Evolutionary conservation across 2,113 vertebrate species (phyloP).

Genomic region (Pyxicephalus adspersus): DNA sequence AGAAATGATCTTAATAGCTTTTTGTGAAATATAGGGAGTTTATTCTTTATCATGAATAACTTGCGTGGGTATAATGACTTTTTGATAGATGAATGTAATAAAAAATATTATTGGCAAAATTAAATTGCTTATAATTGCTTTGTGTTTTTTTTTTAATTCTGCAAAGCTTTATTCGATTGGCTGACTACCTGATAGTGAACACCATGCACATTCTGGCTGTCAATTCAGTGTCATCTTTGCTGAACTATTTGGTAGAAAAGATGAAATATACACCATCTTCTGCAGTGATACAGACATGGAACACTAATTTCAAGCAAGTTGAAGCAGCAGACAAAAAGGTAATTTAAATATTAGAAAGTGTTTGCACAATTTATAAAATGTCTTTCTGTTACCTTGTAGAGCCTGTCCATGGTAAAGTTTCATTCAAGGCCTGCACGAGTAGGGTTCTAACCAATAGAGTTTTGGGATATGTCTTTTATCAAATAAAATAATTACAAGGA

Average conservation of each 20-base stretch:
- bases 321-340: conserved; percentile 69
- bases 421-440: too few species aligned
- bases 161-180: conserved; percentile 81
- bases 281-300: conserved; percentile 74
- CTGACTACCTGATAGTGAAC: conserved; percentile 81
- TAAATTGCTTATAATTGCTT: background rate
- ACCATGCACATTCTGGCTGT: conserved; percentile 77
- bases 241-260: conserved; percentile 73
- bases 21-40: too few species aligned
- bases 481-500: too few species aligned
- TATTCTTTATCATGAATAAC: background rate
- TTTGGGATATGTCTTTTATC: too few species aligned
- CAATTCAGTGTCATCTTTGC: conserved; percentile 72
- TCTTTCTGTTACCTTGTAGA: too few species aligned
- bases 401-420: too few species aligned
- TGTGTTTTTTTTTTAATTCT: conserved; percentile 45
- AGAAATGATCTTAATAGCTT: too few species aligned
- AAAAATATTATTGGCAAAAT: background rate
- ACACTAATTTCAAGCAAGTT: conserved; percentile 42
- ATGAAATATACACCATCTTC: conserved; percentile 68
- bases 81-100: background rate
- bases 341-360: background rate
- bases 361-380: too few species aligned
- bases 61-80: background rate
- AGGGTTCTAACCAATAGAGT: too few species aligned